These are phyloP conservation scores for Dinomys branickii DNA, from an alignment of 2,113 vertebrate genomes.

Conservation along the genomic window DNA sequence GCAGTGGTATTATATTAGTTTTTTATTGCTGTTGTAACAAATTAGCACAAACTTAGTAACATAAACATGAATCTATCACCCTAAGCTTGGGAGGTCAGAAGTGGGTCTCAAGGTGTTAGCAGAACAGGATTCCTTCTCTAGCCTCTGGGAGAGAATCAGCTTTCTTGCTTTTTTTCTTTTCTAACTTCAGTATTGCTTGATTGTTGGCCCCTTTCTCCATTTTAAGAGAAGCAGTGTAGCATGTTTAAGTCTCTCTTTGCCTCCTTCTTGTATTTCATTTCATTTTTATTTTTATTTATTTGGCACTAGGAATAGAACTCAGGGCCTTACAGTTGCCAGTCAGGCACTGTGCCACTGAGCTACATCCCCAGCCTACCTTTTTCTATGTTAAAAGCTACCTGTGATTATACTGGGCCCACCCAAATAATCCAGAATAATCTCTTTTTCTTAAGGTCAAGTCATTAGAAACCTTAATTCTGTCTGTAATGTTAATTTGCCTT, in stretches of 20 bases:
- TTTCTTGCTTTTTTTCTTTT: neutral
- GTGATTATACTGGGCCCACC: neutral
- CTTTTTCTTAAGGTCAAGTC: neutral
- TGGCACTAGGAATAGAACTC: no score
- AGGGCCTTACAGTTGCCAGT: no score
- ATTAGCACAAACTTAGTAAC: neutral
- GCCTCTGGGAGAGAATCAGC: neutral
- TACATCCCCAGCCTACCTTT: no score
- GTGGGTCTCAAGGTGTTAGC: neutral
- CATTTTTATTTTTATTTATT: no score
- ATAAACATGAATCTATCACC: neutral
- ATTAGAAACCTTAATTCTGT: neutral
- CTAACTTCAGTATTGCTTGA: neutral
- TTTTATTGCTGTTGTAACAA: neutral
- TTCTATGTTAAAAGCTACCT: slow-evolving; percentile 17
- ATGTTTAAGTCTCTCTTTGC: neutral
- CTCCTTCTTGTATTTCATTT: neutral
- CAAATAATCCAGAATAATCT: neutral
- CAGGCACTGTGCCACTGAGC: no score
- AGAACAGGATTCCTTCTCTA: neutral
- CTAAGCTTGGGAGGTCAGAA: neutral
- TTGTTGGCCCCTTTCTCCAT: neutral
- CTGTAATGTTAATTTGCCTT: neutral
- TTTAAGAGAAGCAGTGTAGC: neutral
- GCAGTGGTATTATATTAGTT: neutral